Conservation (phyloP, 2,888 invertebrate genomes). For the Chloroclystis v-ata region DNA sequence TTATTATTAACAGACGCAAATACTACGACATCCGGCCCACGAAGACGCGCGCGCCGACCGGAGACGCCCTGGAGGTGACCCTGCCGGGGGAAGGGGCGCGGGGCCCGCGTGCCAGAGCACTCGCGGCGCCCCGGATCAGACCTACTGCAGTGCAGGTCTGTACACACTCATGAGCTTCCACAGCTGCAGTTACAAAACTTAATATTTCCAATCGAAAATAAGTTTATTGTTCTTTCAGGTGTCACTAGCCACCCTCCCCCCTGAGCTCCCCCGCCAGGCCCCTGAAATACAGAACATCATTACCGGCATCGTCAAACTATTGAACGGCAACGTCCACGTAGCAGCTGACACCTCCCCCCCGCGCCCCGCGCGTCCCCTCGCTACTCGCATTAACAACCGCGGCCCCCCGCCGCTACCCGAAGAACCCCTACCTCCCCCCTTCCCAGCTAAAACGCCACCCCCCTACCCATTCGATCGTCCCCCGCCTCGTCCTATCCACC, state of each 20-base stretch:
- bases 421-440: conserved; percentile 80
- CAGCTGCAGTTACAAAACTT: too few species aligned
- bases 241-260: conserved; percentile 72
- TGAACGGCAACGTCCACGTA: conserved; percentile 93
- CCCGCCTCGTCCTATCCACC: conserved; percentile 77
- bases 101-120: conserved; percentile 85
- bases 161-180: too few species aligned
- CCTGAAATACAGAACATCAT: conserved; percentile 93
- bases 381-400: conserved; percentile 90
- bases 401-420: conserved; percentile 93
- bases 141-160: conserved; percentile 75
- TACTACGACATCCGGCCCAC: conserved; percentile 78
- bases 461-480: conserved; percentile 89
- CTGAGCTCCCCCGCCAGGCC: conserved; percentile 65
- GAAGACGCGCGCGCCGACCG: conserved; percentile 54
- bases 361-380: conserved; percentile 82
- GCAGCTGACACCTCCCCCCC: conserved; percentile 83
- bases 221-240: too few species aligned
- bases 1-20: conserved; percentile 42
- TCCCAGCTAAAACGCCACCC: conserved; percentile 69
- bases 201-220: too few species aligned
- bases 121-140: conserved; percentile 82
- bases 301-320: conserved; percentile 90
- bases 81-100: conserved; percentile 86
- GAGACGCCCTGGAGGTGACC: conserved; percentile 65